Evolutionary conservation across 2,888 invertebrate genomes (phyloP), one percentile per base, ranked within the genome.

Genomic region (Diogma glabrata): DNA sequence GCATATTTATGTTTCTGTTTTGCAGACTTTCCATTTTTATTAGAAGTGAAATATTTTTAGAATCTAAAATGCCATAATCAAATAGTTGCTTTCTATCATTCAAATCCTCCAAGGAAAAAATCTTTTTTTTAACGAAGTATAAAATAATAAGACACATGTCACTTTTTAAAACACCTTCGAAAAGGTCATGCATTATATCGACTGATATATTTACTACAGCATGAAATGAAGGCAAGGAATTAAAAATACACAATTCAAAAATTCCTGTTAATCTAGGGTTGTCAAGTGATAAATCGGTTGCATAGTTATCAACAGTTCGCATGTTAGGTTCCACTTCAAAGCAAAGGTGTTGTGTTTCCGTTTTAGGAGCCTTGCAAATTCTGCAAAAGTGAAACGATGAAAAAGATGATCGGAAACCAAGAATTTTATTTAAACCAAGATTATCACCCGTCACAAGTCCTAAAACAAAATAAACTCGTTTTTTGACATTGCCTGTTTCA

Each of bases 1-100:
- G 33, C 33, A 33, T 33, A 33, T 33, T 33, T 33, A 33, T n/a
- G 33, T 33, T 33, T 33, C 33, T 33, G 14, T 33, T 33, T 33
- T 33, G 33, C 14, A 33, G 9, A 33, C 3, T 4, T 33, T 33
- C 33, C 14, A 33, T 33, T 33, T 33, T 33, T 7, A 33, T 33
- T 12, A 14, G 33, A 33, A 33, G 33, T 33, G 33, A 33, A 4
- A 33, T 6, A 33, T 33, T 33, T 33, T 33, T 33, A n/a, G 33
- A 33, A 33, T 33, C 33, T 33, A 33, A 6, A 8, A 33, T 33
- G 33, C 33, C 33, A 10, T 33, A 33, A 8, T 33, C 33, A 33
- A 33, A 33, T 4, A 33, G 33, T 33, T 33, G 33, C 10, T 33
- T 33, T 7, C 33, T 12, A 8, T 33, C 33, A 10, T 33, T 33